Evolutionary conservation across 2,888 invertebrate genomes (phyloP), one percentile per base, ranked within the genome.

Genomic region (Furcula furcula): DNA sequence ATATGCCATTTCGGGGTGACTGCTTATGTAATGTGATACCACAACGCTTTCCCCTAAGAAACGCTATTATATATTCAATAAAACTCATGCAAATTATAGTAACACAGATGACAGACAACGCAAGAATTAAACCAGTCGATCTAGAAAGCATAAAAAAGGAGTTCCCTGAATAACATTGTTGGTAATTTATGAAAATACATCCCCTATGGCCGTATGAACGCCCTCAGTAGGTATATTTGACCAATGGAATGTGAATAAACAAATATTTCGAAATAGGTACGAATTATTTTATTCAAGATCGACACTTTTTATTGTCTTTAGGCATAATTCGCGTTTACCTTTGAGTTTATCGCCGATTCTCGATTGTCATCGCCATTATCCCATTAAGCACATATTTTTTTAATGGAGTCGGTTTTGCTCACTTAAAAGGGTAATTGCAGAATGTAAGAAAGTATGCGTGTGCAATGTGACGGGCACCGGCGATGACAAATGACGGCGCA

Each of bases 401-500:
- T 65, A 71, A 67, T 55, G 46, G 54, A 66, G 73, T 75, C 75
- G 72, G 77, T 71, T 68, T 76, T 75, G 64, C 67, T 53, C 70
- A 74, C 74, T 72, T 67, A 75, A 77, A 76, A 81, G 75, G 79
- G 78, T 83, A 82, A 84, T 84, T 82, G 83, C 76, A 62, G 70
- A 65, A 74, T 71, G 75, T 76, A 78, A 76, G 79, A 77, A 79
- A 81, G 81, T 68, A 76, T 76, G 75, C 71, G 76, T 68, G 72
- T 58, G 62, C 62, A 69, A 65, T 65, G 73, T 79, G 83, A 83
- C 83, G 77, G 76, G 76, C 74, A 65, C 76, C 61, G 65, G 76
- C 73, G 78, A 82, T 85, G 86, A 86, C 82, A 85, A 86, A 87
- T 84, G 85, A 85, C 71, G 62, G 70, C 46, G 55, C 50, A 46